phyloP scores from a whole-genome alignment of 2,113 vertebrate genomes.

The Zapus hudsonius region DNA sequence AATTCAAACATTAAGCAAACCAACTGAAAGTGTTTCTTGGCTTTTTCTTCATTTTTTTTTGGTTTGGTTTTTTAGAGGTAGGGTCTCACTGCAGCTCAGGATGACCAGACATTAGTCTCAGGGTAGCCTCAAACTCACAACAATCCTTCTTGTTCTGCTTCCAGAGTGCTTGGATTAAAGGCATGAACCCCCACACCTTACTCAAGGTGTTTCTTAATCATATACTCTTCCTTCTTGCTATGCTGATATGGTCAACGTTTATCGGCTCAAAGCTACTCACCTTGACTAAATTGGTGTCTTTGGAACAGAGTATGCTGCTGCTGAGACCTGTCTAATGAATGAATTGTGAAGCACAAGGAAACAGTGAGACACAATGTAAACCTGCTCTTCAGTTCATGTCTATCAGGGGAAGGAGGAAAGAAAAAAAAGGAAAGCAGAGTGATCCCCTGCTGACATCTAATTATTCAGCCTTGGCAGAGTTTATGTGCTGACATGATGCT shows the following conservation, averaged over 20 bases:
- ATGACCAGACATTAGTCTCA: too few relatives aligned
- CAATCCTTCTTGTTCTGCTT: too few relatives aligned
- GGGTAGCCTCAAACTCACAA: too few relatives aligned
- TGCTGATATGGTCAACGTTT: neutral
- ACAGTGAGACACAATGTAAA: neutral
- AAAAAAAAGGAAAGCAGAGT: neutral
- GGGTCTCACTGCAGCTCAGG: too few relatives aligned
- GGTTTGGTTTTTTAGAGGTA: too few relatives aligned
- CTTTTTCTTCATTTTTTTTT: too few relatives aligned
- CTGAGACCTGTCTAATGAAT: constrained; percentile 22
- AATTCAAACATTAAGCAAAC: neutral
- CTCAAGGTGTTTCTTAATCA: neutral
- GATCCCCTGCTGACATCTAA: neutral
- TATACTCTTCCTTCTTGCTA: neutral
- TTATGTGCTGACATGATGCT: neutral
- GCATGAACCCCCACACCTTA: too few relatives aligned
- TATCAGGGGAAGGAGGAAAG: neutral
- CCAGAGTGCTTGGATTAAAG: too few relatives aligned
- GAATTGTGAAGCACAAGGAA: neutral
- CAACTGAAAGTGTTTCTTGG: neutral
- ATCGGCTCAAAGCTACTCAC: neutral
- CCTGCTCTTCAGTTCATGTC: constrained; percentile 3
- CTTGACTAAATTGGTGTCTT: neutral
- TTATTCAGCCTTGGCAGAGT: neutral
- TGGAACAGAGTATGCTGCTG: neutral